Evolutionary conservation across 2,888 invertebrate species (phyloP), one percentile per base, ranked within the genome.

Genomic region (Agriopis marginaria): DNA sequence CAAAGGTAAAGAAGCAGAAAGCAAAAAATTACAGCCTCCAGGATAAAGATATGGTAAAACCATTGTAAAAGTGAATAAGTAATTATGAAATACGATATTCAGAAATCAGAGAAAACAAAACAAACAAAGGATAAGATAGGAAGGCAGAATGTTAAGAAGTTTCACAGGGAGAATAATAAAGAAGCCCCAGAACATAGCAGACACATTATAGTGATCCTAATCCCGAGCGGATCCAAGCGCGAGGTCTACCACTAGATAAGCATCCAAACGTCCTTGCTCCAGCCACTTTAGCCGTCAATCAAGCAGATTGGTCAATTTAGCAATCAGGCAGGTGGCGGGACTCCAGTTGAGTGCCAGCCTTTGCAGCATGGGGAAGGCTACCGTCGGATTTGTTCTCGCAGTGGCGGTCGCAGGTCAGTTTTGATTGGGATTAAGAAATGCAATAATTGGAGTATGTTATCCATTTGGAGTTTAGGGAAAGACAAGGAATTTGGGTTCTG

Each of bases 251-350:
- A 59, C 53, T 66, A 70, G 70, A 58, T 70, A 70, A 63, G 77
- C 79, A 78, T 79, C 78, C 77, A 77, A 74, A 85, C 70, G 92
- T 90, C 92, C 92, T 92, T 92, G 92, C 83, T 81, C 81, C 86
- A 85, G 83, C 82, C 87, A 86, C 82, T 84, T 81, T 80, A 75
- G 80, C 80, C 85, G 86, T 84, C 88, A 88, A 85, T 84, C 86
- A 85, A 77, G 70, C 61, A 79, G 81, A 91, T 91, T 90, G 91
- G 81, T 75, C 90, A 91, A 92, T 93, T 93, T 89, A 86, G 71
- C 88, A 91, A 92, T 92, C 84, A 88, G 85, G 84, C 71, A 68
- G 69, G 67, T 63, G 59, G 59, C 65, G 71, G 71, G 79, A 78
- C 79, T 70, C 62, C 75, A 75, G 74, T 78, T 73, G 72, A 74